phyloP scores from a whole-genome alignment of 2,113 vertebrate species.

The Mormyrus iriodes region DNA sequence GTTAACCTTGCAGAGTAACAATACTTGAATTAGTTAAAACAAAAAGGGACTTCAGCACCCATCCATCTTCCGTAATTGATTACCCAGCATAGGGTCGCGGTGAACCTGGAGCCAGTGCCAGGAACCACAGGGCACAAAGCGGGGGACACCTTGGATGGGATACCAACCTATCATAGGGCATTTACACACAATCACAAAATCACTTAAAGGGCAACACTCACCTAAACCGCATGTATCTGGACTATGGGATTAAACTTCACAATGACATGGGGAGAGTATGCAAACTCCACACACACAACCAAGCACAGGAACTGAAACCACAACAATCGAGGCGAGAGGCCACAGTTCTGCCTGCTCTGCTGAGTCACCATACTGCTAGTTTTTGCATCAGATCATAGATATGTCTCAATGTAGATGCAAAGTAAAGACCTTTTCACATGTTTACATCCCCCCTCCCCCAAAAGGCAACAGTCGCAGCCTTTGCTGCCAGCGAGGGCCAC shows the following conservation, averaged over 20 bases:
- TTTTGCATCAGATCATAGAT: background rate
- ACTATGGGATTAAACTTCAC: background rate
- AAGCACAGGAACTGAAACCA: background rate
- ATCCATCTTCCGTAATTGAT: background rate
- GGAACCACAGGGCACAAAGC: background rate
- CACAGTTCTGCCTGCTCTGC: background rate
- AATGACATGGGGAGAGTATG: background rate
- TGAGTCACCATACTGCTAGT: background rate
- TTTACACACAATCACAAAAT: background rate
- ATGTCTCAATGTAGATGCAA: background rate
- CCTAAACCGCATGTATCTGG: background rate
- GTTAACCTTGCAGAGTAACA: background rate
- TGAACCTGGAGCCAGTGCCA: background rate
- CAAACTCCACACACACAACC: background rate
- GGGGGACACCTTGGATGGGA: background rate
- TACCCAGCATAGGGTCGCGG: background rate
- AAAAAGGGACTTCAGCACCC: background rate
- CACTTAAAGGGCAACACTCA: background rate
- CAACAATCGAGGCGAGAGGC: background rate
- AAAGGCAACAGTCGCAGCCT: slow-evolving; percentile 97
- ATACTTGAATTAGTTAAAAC: background rate
- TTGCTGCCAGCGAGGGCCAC: slow-evolving; percentile 96
- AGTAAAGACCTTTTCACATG: background rate
- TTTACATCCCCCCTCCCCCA: slow-evolving; percentile 23
- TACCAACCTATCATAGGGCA: background rate